phyloP scores from a whole-genome alignment of 1,140 invertebrate genomes.

The Trachymyrmex septentrionalis region DNA sequence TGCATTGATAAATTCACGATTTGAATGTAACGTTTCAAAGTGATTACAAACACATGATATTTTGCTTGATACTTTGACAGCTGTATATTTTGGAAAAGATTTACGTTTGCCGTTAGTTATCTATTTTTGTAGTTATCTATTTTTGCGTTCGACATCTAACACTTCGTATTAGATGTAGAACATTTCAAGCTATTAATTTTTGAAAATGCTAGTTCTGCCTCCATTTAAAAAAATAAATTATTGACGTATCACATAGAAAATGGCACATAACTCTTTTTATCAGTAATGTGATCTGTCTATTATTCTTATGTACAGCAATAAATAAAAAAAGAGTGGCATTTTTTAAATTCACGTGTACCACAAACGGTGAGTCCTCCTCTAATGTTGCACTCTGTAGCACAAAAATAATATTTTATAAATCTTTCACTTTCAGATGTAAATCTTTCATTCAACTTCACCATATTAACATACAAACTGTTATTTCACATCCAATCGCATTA shows the following conservation, averaged over 20 bases:
- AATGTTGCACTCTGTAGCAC: not conserved
- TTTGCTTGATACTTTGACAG: constrained; percentile 47
- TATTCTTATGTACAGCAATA: not conserved
- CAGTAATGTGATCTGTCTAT: not conserved
- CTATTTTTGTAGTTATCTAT: not conserved
- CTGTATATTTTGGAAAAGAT: constrained; percentile 26
- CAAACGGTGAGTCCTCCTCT: not conserved
- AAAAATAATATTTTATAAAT: not conserved
- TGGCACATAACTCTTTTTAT: not conserved
- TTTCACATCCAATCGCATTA: constrained; percentile 5
- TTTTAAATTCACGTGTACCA: not conserved
- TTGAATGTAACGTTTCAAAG: constrained; percentile 29
- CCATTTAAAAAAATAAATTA: constrained; percentile 27
- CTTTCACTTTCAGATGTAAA: not conserved
- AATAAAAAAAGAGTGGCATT: not conserved
- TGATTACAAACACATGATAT: constrained; percentile 33
- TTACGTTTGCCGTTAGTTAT: not conserved
- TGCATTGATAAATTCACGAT: constrained; percentile 56
- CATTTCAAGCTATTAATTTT: constrained; percentile 20
- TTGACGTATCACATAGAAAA: not conserved
- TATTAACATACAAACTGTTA: constrained; percentile 2
- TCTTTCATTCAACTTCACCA: not conserved
- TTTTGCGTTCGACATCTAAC: not conserved
- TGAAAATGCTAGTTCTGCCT: not conserved
- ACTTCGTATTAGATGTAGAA: constrained; percentile 5